Evolutionary conservation across 2,888 invertebrate species (phyloP).

Genomic region (Tipula lateralis): DNA sequence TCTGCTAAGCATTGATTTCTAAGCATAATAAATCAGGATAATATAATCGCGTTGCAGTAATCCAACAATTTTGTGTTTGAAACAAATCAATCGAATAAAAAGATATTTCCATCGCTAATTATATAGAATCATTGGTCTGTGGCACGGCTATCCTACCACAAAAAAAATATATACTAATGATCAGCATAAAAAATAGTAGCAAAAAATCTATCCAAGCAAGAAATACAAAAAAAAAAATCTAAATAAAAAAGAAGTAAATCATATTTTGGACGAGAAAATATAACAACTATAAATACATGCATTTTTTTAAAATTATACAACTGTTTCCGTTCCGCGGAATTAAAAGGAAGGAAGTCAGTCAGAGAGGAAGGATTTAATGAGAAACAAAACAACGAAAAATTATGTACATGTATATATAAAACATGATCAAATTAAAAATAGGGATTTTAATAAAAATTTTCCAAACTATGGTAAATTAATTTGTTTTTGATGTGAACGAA

Average conservation of each 20-base stretch:
- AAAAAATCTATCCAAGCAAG: not conserved
- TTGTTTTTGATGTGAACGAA: conserved; percentile 27
- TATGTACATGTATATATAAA: not conserved
- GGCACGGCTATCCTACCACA: not conserved
- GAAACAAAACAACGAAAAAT: conserved; percentile 25
- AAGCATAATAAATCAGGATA: too few relatives aligned
- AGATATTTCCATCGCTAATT: not conserved
- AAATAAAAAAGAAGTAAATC: not conserved
- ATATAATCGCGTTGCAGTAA: too few relatives aligned
- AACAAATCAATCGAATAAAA: not conserved
- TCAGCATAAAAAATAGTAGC: not conserved
- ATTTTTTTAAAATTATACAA: conserved; percentile 26
- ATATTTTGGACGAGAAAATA: not conserved
- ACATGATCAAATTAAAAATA: conserved; percentile 29
- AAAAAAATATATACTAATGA: not conserved
- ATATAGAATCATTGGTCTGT: not conserved
- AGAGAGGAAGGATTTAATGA: conserved; percentile 29
- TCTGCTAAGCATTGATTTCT: too few relatives aligned
- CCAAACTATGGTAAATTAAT: conserved; percentile 28
- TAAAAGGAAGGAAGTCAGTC: conserved; percentile 28
- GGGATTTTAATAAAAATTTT: conserved; percentile 14
- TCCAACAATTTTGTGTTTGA: too few relatives aligned
- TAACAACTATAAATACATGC: not conserved
- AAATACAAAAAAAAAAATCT: not conserved
- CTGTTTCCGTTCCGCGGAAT: conserved; percentile 29